Conservation (phyloP, 2,888 invertebrate species). For the Eustalomyia histrio region DNA sequence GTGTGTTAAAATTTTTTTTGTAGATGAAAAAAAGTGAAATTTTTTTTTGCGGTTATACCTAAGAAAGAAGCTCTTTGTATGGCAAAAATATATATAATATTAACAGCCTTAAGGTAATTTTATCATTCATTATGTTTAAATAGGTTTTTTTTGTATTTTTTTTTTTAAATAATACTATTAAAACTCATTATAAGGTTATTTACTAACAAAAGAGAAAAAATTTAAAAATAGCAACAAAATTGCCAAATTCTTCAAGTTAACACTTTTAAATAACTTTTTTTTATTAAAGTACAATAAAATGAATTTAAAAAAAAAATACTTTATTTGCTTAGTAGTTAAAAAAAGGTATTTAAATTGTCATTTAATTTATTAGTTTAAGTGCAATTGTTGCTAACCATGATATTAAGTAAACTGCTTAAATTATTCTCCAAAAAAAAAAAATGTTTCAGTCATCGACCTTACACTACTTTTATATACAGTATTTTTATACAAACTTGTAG, state of each 20-base stretch:
- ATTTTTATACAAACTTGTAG: too few species aligned
- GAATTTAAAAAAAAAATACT: not conserved
- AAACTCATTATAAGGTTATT: conserved; percentile 43
- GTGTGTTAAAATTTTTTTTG: not conserved
- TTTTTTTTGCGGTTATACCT: conserved; percentile 13
- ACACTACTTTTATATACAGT: too few species aligned
- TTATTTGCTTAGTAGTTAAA: not conserved
- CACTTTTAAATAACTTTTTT: not conserved
- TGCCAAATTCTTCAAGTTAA: not conserved
- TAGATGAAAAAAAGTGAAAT: conserved; percentile 20
- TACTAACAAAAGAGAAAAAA: conserved; percentile 2
- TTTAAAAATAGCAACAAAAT: not conserved
- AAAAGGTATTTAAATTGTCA: too few species aligned
- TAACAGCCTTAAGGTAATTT: conserved; percentile 30
- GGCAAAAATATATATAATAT: conserved; percentile 7
- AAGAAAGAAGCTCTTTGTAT: not conserved
- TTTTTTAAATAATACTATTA: conserved; percentile 21
- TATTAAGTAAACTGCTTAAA: too few species aligned
- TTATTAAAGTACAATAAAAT: not conserved
- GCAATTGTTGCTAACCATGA: too few species aligned
- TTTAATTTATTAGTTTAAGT: too few species aligned
- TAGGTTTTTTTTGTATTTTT: too few species aligned
- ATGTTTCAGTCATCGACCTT: too few species aligned
- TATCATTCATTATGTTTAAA: conserved; percentile 30
- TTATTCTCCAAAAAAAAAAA: too few species aligned